Base-by-base conservation (phyloP, 2,888 invertebrate species). In the Blastobasis lacticolella region DNA sequence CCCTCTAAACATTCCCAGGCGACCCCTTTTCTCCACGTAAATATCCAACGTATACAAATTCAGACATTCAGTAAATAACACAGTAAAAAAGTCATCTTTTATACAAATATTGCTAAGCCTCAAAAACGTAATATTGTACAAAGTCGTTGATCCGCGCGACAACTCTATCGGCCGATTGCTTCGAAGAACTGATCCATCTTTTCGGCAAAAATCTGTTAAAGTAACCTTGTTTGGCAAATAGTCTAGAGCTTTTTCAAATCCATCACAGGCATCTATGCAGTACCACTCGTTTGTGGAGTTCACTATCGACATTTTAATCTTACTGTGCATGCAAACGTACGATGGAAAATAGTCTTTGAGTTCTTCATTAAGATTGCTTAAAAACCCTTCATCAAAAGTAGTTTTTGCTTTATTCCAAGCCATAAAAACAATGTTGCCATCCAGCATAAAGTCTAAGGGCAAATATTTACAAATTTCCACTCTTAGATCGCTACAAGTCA, bases 381-480 rank as follows among this genome's bases (percentile, higher is more conserved):
- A 68, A 51, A 75, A 75, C 0, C 41, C 10, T 4, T 62, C 63
- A 45, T 73, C 58, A 49, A 75, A 74, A 3, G n/a, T 54, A 3
- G 60, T 71, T 4, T 54, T 59, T 0, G 51, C 41, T 48, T 67
- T 74, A 46, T 67, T 67, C 74, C 74, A 75, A 45, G 73, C 71
- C 54, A 65, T 71, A 49, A 75, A 74, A 36, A 73, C 52, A 5
- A 73, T 71, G 49, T 74, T 72, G 0, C 73, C 69, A 46, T 70
- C 67, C 5, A 74, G 45, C 61, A 67, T 64, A 23, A 74, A 70
- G 48, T 64, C 63, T 38, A 56, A 47, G 4, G 74, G 72, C 23
- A 74, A 54, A 40, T 40, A 50, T 8, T 56, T 48, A 43, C 54
- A 55, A 0, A 72, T 55, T 53, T 66, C 59, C 1, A 75, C 56